Conservation (phyloP, 1,140 invertebrate species). For the Aphelinus atriplicis region DNA sequence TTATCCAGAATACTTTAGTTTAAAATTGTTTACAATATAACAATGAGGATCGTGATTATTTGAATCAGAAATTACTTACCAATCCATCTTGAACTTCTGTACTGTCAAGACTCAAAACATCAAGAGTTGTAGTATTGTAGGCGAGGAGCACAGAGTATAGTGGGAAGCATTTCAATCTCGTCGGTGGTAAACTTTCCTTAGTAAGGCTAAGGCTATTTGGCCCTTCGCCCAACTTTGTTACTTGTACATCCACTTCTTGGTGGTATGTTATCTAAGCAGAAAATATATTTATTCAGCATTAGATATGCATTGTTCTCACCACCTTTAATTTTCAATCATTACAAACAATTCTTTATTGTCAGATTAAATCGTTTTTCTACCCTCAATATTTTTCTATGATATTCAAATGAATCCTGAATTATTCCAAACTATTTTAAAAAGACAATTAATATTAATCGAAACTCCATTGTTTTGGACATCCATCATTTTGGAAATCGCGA, state of each 20-base stretch:
- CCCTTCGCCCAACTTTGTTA: conserved; percentile 69
- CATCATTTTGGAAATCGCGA: too few relatives aligned
- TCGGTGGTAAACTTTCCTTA: conserved; percentile 64
- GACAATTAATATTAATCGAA: too few relatives aligned
- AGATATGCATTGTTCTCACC: too few relatives aligned
- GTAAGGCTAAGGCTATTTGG: conserved; percentile 64
- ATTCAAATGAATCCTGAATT: too few relatives aligned
- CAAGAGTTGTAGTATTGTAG: conserved; percentile 74
- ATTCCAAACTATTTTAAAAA: too few relatives aligned
- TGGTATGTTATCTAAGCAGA: conserved; percentile 70
- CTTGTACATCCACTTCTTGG: conserved; percentile 70
- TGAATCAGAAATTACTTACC: conserved; percentile 10
- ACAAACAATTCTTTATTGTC: too few relatives aligned
- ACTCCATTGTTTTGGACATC: too few relatives aligned
- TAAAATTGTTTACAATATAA: too few relatives aligned
- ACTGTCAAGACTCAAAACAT: conserved; percentile 78
- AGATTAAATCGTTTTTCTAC: background rate
- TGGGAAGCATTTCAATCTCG: conserved; percentile 85
- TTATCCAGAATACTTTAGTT: too few relatives aligned
- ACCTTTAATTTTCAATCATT: too few relatives aligned
- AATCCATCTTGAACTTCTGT: conserved; percentile 57
- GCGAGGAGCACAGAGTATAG: conserved; percentile 82
- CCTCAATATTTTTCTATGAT: background rate
- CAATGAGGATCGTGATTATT: too few relatives aligned
- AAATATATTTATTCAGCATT: background rate